These are phyloP conservation scores for Apus apus DNA, from an alignment of 2,113 vertebrate species.

Conservation along the genomic window DNA sequence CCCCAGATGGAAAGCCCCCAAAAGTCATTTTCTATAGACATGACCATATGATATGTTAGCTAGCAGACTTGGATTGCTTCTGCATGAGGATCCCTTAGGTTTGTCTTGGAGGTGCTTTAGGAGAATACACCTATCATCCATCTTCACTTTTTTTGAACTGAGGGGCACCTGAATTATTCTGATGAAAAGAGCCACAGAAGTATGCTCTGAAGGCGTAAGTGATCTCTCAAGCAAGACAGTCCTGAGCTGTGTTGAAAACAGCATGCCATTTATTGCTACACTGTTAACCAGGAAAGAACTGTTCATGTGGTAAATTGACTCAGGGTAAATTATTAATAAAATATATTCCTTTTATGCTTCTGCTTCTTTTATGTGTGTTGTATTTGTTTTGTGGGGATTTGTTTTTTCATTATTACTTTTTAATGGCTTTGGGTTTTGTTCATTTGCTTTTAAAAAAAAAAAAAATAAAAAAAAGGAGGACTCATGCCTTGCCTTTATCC, in stretches of 20 bases:
- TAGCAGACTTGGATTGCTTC: background rate
- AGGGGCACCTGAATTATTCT: background rate
- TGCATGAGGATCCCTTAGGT: background rate
- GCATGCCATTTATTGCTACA: accelerated
- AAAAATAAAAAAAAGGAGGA: background rate
- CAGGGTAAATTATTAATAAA: background rate
- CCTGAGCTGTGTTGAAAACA: background rate
- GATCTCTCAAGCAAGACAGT: background rate
- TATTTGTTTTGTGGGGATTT: too few relatives aligned
- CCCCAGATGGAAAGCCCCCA: background rate
- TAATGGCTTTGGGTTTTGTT: too few relatives aligned
- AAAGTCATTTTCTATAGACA: background rate
- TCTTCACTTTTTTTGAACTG: background rate
- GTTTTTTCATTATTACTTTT: background rate
- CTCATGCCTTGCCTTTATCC: background rate
- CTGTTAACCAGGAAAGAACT: background rate
- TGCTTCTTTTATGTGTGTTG: background rate
- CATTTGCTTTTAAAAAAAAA: background rate
- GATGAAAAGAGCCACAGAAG: background rate
- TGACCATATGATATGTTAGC: background rate
- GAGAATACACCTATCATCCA: background rate
- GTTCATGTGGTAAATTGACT: background rate
- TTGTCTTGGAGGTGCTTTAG: background rate
- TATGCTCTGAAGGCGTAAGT: background rate
- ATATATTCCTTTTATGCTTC: background rate